Conservation (phyloP, 2,888 invertebrate genomes). For the Phortica okadai region DNA sequence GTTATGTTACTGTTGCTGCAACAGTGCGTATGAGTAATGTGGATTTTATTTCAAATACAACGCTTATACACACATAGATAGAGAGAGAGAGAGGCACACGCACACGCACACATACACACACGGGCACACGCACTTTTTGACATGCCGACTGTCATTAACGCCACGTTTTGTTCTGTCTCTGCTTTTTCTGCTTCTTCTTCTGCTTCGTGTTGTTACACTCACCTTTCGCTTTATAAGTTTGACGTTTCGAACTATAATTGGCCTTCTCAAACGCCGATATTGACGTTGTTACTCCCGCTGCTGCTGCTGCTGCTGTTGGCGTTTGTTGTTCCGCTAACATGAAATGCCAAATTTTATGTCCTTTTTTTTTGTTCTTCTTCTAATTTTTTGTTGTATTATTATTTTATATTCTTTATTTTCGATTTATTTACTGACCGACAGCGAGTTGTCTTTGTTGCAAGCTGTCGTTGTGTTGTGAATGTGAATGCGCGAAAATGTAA, state of each 20-base stretch:
- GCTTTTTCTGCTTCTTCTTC: too few species aligned
- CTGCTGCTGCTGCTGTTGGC: constrained; percentile 56
- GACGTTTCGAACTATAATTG: constrained; percentile 58
- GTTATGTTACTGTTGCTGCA: constrained; percentile 32
- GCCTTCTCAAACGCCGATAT: constrained; percentile 72
- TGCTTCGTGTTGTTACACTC: constrained; percentile 37
- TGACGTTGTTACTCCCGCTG: constrained; percentile 63
- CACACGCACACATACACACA: too few species aligned
- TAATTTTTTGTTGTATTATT: constrained; percentile 37
- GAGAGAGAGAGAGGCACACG: background rate
- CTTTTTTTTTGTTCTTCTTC: constrained; percentile 40
- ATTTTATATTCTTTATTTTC: constrained; percentile 15
- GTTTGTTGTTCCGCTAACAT: constrained; percentile 75
- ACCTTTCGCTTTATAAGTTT: constrained; percentile 62
- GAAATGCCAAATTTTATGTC: constrained; percentile 58
- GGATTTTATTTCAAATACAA: background rate
- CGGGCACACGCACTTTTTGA: background rate
- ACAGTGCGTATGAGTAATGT: constrained; percentile 45
- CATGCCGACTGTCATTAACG: background rate
- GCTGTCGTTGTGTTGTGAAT: constrained; percentile 23
- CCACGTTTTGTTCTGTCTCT: background rate
- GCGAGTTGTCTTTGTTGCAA: constrained; percentile 5
- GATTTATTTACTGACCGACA: background rate
- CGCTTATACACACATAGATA: background rate
- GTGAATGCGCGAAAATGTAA: constrained; percentile 37